These are phyloP conservation scores for Patiria pectinifera DNA, from an alignment of 53 echinoderm and acorn worm genomes.

Conservation along the genomic window DNA sequence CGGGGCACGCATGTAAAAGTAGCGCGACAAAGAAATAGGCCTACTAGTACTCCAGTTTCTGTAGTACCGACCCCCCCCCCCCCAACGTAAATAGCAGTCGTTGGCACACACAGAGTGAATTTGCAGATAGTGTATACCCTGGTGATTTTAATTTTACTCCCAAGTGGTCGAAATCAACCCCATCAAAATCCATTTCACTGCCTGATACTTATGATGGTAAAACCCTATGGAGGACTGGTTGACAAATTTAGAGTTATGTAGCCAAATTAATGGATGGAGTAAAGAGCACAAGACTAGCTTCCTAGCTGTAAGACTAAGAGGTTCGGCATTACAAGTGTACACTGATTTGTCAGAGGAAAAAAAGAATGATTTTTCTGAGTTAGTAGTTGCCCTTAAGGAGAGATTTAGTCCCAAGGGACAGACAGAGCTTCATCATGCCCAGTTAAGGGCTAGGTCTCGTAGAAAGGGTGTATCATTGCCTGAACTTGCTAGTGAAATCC, in stretches of 20 bases:
- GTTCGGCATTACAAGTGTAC: constrained; percentile 19
- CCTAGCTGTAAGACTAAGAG: constrained; percentile 28
- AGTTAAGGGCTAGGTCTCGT: constrained; percentile 17
- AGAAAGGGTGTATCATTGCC: constrained; percentile 27
- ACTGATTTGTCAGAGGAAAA: background rate
- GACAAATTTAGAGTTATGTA: constrained; percentile 4
- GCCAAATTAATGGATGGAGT: constrained; percentile 35
- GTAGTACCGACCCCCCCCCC: too few species aligned
- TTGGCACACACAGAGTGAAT: background rate
- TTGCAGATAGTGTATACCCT: background rate
- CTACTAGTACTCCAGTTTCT: background rate
- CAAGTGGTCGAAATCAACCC: background rate
- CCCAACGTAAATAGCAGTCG: too few species aligned
- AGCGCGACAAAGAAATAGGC: background rate
- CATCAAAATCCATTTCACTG: background rate
- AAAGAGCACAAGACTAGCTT: background rate
- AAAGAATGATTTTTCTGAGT: background rate
- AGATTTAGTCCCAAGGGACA: background rate
- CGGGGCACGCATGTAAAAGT: background rate
- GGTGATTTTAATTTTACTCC: background rate
- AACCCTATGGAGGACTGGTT: background rate
- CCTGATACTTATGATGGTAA: constrained; percentile 10
- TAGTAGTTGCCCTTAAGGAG: background rate
- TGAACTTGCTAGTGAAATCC: constrained; percentile 38
- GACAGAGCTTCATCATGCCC: constrained; percentile 1